Conservation (phyloP, 2,113 vertebrate species). For the Camarhynchus parvulus region DNA sequence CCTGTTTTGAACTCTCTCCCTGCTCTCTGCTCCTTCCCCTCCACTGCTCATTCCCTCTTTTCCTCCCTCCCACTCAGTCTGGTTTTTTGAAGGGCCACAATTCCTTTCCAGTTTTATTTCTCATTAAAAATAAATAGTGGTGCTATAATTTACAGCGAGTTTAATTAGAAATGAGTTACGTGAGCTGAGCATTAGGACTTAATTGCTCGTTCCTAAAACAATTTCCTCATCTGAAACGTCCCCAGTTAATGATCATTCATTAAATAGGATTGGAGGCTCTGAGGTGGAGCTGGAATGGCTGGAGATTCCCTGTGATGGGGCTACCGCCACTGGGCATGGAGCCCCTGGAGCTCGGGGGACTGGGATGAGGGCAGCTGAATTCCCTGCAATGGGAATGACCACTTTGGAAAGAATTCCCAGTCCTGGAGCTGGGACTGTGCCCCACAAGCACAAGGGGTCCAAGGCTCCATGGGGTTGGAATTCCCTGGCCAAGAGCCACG, state of each 20-base stretch:
- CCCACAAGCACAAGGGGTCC: rapidly evolving
- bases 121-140: conserved; percentile 72
- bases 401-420: not conserved
- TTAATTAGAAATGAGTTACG: conserved; percentile 75
- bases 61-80: not conserved
- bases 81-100: conserved; percentile 34
- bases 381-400: rapidly evolving
- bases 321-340: not conserved
- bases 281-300: conserved; percentile 10
- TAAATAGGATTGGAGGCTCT: conserved; percentile 41
- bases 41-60: rapidly evolving
- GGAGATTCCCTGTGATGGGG: not conserved
- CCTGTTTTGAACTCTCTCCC: not conserved
- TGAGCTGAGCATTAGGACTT: conserved; percentile 64
- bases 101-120: conserved; percentile 65
- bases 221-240: conserved; percentile 72
- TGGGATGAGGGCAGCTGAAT: rapidly evolving
- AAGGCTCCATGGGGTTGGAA: not conserved
- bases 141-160: conserved; percentile 70
- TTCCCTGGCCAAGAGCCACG: not conserved
- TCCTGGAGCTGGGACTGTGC: not conserved
- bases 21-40: not conserved
- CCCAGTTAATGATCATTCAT: conserved; percentile 72
- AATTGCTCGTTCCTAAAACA: conserved; percentile 73
- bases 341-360: rapidly evolving